phyloP scores from a whole-genome alignment of 2,888 invertebrate genomes.

The Heteropelma amictum region DNA sequence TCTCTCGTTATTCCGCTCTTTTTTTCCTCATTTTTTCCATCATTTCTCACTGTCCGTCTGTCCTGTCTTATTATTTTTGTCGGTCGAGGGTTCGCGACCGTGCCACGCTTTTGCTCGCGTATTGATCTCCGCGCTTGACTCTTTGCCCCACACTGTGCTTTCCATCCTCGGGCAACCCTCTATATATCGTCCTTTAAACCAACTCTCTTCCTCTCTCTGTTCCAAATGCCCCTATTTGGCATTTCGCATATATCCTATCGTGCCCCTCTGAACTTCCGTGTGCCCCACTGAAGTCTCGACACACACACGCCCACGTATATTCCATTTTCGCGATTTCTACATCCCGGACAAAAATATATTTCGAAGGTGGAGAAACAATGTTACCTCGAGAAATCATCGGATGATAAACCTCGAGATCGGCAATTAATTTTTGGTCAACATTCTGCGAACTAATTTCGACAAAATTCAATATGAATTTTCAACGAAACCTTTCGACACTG shows the following conservation, averaged over 20 bases:
- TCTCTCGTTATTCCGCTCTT: neutral
- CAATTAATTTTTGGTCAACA: neutral
- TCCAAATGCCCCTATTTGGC: neutral
- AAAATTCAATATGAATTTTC: neutral
- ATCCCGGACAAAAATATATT: slow-evolving; percentile 30
- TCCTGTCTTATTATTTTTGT: slow-evolving; percentile 53
- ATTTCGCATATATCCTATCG: slow-evolving; percentile 14
- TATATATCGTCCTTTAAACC: slow-evolving; percentile 21
- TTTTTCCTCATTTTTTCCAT: neutral
- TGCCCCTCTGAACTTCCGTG: slow-evolving; percentile 47
- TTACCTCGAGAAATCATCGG: neutral
- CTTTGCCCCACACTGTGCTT: slow-evolving; percentile 47
- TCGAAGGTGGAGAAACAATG: neutral
- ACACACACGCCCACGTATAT: slow-evolving; percentile 33
- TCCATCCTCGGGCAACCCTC: slow-evolving; percentile 26
- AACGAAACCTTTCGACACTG: neutral
- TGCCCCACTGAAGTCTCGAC: slow-evolving; percentile 33
- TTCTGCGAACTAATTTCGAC: no score
- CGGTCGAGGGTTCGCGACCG: slow-evolving; percentile 68
- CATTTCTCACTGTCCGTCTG: slow-evolving; percentile 32
- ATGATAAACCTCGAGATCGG: neutral
- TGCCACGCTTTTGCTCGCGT: slow-evolving; percentile 67
- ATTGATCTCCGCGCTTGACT: slow-evolving; percentile 58
- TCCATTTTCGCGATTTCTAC: neutral
- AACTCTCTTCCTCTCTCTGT: slow-evolving; percentile 18